phyloP scores from a whole-genome alignment of 2,113 vertebrate genomes.

The Tringa solitaria region DNA sequence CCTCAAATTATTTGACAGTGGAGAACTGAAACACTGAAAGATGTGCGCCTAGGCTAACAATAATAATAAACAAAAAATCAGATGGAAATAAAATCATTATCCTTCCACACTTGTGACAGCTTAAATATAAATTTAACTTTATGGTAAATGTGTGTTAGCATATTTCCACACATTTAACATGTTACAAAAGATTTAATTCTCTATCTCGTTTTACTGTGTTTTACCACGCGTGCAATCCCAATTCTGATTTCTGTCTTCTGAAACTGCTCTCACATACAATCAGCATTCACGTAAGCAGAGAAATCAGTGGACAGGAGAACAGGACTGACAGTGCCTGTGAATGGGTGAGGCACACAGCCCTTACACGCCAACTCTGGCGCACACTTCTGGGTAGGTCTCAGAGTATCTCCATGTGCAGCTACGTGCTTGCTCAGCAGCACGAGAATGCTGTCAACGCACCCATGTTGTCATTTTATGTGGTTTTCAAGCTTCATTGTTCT shows the following conservation, averaged over 20 bases:
- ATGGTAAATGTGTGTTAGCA: background rate
- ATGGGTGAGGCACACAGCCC: background rate
- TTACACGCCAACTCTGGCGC: background rate
- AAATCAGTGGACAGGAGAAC: background rate
- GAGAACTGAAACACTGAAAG: background rate
- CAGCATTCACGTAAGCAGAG: background rate
- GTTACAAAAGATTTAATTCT: background rate
- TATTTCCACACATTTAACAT: background rate
- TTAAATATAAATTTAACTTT: background rate
- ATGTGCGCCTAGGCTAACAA: background rate
- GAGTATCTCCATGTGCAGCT: background rate
- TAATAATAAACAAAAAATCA: background rate
- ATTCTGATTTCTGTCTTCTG: background rate
- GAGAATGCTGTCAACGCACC: background rate
- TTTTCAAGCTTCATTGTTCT: background rate
- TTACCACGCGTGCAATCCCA: background rate
- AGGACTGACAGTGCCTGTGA: background rate
- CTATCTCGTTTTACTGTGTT: background rate
- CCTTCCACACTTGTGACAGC: background rate
- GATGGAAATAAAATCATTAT: background rate
- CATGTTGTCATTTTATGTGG: background rate
- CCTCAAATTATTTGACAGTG: background rate
- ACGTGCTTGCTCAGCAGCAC: background rate
- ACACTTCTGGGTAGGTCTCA: background rate
- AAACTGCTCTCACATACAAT: background rate